Conservation (phyloP, 2,113 vertebrate genomes). For the Pygoscelis adeliae region DNA sequence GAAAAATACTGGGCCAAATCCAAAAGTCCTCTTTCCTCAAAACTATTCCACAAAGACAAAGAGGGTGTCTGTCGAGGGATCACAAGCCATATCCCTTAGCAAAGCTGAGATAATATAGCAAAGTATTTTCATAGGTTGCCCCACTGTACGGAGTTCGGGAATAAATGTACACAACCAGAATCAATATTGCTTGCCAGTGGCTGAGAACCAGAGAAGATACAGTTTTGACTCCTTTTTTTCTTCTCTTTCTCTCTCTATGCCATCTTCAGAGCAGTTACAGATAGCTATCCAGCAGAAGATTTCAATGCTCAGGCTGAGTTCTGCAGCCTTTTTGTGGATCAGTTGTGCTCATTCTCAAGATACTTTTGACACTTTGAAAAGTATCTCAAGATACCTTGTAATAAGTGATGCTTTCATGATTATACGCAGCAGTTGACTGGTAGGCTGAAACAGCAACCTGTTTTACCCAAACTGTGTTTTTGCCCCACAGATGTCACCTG, state of each 20-base stretch:
- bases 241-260: neutral
- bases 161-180: neutral
- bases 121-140: neutral
- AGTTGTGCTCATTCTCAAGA: neutral
- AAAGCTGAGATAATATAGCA: neutral
- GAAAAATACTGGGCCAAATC: neutral
- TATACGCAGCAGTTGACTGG: neutral
- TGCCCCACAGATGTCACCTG: slow-evolving; percentile 13
- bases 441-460: neutral
- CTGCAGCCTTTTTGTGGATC: neutral
- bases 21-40: neutral
- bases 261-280: neutral
- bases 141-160: neutral
- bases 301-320: neutral
- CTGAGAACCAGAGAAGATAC: neutral
- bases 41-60: neutral
- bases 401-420: neutral
- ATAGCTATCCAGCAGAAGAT: neutral
- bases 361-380: neutral
- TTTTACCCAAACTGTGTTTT: neutral
- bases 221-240: neutral
- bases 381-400: neutral
- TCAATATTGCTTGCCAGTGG: neutral
- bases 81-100: neutral
- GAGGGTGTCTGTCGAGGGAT: neutral